These are phyloP conservation scores for Ooceraea biroi DNA, from an alignment of 1,140 invertebrate genomes.

Conservation along the genomic window DNA sequence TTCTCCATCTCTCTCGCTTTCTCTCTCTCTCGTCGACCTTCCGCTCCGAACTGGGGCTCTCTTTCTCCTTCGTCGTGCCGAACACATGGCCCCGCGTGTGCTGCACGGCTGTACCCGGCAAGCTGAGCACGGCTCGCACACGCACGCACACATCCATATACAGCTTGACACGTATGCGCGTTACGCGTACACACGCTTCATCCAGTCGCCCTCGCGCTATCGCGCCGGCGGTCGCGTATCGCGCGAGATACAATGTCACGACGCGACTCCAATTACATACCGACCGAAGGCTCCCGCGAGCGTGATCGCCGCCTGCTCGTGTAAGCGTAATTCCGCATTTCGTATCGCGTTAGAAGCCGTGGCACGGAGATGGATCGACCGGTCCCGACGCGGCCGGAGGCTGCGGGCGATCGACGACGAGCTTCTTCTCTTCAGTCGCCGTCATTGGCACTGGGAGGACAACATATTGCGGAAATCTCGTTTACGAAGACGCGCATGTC, in stretches of 20 bases:
- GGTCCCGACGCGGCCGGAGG: not conserved
- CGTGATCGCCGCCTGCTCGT: constrained; percentile 13
- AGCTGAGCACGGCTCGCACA: constrained; percentile 23
- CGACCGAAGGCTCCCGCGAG: constrained; percentile 10
- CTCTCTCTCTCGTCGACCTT: constrained; percentile 52
- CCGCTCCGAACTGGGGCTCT: constrained; percentile 63
- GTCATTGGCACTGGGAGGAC: too few relatives aligned
- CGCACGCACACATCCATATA: not conserved
- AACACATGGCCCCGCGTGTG: constrained; percentile 79
- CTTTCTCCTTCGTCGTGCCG: constrained; percentile 62
- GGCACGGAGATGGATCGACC: not conserved
- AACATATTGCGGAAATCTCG: not conserved
- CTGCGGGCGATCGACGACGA: constrained; percentile 18
- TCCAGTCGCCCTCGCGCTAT: constrained; percentile 37
- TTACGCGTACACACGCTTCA: not conserved
- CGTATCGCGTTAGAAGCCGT: not conserved
- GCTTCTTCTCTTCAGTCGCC: not conserved
- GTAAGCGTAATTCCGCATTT: constrained; percentile 26
- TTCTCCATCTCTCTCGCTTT: constrained; percentile 57
- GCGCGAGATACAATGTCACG: constrained; percentile 51
- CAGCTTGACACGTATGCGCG: not conserved
- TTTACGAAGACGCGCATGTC: not conserved
- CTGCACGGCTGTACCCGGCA: constrained; percentile 53
- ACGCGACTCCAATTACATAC: constrained; percentile 50
- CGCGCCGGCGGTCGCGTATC: constrained; percentile 41